Evolutionary conservation across 1,140 invertebrate species (phyloP).

Genomic region (Drosophila takahashii): DNA sequence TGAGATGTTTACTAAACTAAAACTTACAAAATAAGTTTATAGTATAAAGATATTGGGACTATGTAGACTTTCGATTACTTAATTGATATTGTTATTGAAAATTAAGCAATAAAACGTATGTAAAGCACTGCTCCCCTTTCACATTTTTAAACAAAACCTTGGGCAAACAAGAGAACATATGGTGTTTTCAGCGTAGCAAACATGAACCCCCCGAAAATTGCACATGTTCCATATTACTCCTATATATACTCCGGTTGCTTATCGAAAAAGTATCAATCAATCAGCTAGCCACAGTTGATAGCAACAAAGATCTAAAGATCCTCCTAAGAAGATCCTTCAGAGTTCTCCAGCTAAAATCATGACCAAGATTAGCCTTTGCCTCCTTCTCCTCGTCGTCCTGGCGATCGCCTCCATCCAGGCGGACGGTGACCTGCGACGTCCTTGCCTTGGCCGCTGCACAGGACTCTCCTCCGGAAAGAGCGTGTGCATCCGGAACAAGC

Average conservation of each 20-base stretch:
- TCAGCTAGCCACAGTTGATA: neutral
- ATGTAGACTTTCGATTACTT: neutral
- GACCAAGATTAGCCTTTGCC: conserved; percentile 53
- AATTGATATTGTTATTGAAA: neutral
- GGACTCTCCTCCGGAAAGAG: conserved; percentile 1
- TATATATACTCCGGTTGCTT: conserved; percentile 9
- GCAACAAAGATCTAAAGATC: neutral
- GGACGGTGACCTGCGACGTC: conserved; percentile 26
- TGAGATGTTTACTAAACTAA: no score
- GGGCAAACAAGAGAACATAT: conserved; percentile 11
- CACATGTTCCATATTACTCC: neutral
- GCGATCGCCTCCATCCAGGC: conserved; percentile 15
- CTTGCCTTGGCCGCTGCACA: conserved; percentile 52
- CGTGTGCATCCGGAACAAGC: conserved; percentile 45
- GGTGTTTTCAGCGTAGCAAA: neutral
- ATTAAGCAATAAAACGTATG: neutral
- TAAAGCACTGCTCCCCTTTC: neutral
- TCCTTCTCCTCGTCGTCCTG: conserved; percentile 37
- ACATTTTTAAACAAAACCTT: neutral
- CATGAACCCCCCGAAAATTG: neutral
- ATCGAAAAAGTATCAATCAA: conserved; percentile 8
- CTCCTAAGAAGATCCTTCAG: neutral
- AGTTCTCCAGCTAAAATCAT: conserved; percentile 22
- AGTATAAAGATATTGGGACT: no score
- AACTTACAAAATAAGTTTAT: no score